Conservation (phyloP, 2,888 invertebrate genomes). For the Enchytraeus crypticus region DNA sequence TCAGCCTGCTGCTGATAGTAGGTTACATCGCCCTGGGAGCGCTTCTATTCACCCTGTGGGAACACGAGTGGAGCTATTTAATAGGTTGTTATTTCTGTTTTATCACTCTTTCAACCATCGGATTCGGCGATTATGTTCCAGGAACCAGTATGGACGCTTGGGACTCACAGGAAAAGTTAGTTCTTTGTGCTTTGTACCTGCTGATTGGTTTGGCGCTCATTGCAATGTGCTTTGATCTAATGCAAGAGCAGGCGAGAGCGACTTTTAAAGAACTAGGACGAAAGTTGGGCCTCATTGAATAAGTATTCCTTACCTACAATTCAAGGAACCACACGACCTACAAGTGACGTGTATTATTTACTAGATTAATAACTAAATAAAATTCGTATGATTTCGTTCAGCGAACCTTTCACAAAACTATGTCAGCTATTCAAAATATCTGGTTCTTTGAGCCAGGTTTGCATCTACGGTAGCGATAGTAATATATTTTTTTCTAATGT, state of each 20-base stretch:
- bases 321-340: no score
- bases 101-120: slow-evolving; percentile 49
- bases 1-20: slow-evolving; percentile 81
- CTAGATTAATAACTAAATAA: no score
- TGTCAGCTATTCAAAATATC: no score
- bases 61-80: slow-evolving; percentile 82
- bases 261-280: slow-evolving; percentile 40
- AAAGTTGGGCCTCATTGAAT: slow-evolving; percentile 42
- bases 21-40: slow-evolving; percentile 64
- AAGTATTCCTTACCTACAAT: no score
- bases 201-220: slow-evolving; percentile 48
- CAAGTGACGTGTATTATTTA: no score
- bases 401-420: no score
- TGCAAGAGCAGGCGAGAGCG: slow-evolving; percentile 47
- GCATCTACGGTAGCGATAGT: no score
- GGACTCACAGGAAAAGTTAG: slow-evolving; percentile 38
- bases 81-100: slow-evolving; percentile 61
- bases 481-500: no score
- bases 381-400: no score
- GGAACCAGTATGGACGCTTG: slow-evolving; percentile 37
- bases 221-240: slow-evolving; percentile 50
- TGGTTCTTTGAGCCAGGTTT: no score
- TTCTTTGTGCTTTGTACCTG: slow-evolving; percentile 43
- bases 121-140: slow-evolving; percentile 49
- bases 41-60: slow-evolving; percentile 81